Evolutionary conservation across 2,888 invertebrate species (phyloP).

Genomic region (Trissolcus japonicus): DNA sequence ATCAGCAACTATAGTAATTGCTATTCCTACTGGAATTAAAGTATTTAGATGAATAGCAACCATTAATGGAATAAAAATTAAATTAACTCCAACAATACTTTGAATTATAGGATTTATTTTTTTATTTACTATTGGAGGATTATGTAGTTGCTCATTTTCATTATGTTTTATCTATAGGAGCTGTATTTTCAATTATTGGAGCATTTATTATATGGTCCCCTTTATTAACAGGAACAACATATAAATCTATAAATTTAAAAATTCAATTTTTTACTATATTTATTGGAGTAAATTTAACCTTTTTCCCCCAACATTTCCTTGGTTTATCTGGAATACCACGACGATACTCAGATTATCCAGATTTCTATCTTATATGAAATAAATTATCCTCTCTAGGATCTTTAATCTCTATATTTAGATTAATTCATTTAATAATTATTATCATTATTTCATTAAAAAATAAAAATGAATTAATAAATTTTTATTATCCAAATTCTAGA

Average conservation of each 20-base stretch:
- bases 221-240: constrained; percentile 83
- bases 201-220: constrained; percentile 86
- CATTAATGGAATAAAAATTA: constrained; percentile 81
- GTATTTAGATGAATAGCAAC: constrained; percentile 86
- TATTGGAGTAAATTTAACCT: constrained; percentile 86
- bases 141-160: constrained; percentile 91
- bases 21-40: constrained; percentile 90
- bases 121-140: constrained; percentile 85
- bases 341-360: constrained; percentile 85
- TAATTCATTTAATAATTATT: constrained; percentile 80
- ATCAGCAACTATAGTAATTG: constrained; percentile 91
- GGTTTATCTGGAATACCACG: constrained; percentile 85
- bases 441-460: constrained; percentile 78
- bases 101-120: constrained; percentile 87
- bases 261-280: constrained; percentile 85
- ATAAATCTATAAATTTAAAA: constrained; percentile 77
- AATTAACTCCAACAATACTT: constrained; percentile 79
- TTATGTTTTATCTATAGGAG: constrained; percentile 88
- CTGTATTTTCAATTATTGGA: constrained; percentile 87
- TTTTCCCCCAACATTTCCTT: constrained; percentile 87
- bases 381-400: constrained; percentile 83
- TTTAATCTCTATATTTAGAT: constrained; percentile 79
- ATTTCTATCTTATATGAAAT: constrained; percentile 83
- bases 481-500: constrained; percentile 77
- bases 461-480: constrained; percentile 77